Evolutionary conservation across 1,140 invertebrate genomes (phyloP), one percentile per base, ranked within the genome.

Genomic region (Ruditapes philippinarum): DNA sequence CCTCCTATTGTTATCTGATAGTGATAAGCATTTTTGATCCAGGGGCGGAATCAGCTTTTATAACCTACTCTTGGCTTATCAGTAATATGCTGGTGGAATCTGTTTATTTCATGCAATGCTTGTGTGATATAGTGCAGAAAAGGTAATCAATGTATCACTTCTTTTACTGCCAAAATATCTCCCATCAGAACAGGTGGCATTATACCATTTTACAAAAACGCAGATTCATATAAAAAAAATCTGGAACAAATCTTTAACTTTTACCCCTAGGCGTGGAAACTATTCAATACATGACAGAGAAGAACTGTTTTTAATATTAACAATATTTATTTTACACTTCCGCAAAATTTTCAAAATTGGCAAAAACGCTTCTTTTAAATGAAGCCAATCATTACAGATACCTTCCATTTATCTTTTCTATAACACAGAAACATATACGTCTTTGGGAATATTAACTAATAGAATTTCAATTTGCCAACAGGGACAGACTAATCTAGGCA

Each of bases 1-100:
- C 65, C 65, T 49, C 74, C 74, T 49, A 78, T 78, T 78, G 74
- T 78, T 78, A 78, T 78, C 74, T 33, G 74, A 78, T 78, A 54
- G 31, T 33, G 31, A 78, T 51, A 45, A 76, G 40, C 74, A 78
- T 78, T 78, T 17, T 54, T 31, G 14, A 33, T 78, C 74, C 74
- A 36, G 42, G 45, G 65, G 65, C 4, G 31, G 36, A 38, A 70
- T 38, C 22, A 28, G 11, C 33, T 70, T 38, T 70, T 70, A 36
- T 38, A 70, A 70, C 65, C n/a, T 62, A 38, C 17, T 70, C 65
- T 3, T 36, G 36, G 65, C 65, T 40, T 38, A 70, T 70, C 65
- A 38, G 65, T 2, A 38, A 36, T 4, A 70, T 12, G 19, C 57
- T 62, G 22, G 57, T 28, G n/a, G 57, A 28, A 62, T 28, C 57